A percentile compares a stretch with the other conserved stretches of the same genome.
Evolutionary conservation across 2,113 vertebrate genomes (phyloP).

Genomic region (Egretta garzetta): DNA sequence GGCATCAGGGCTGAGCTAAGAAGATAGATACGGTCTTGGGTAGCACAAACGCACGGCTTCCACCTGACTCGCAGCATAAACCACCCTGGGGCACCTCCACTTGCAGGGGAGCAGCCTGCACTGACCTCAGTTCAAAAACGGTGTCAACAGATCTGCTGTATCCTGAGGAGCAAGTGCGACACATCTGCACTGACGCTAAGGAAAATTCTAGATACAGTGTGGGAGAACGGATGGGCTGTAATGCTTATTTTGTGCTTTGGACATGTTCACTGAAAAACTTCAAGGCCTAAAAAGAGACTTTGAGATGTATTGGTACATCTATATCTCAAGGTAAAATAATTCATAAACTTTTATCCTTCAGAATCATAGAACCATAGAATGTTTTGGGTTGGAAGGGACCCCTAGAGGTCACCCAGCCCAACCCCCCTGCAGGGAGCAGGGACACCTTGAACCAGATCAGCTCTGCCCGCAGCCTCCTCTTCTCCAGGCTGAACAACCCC

Average conservation of each 20-base stretch:
- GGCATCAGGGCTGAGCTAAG: background rate
- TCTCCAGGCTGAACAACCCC: too few species aligned
- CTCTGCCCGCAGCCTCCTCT: too few species aligned
- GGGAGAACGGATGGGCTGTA: background rate
- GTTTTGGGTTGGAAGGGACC: background rate
- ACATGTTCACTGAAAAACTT: background rate
- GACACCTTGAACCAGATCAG: background rate
- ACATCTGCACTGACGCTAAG: background rate
- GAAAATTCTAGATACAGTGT: background rate
- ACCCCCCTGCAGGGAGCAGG: background rate
- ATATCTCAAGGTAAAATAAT: background rate
- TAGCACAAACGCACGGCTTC: background rate
- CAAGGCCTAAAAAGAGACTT: background rate
- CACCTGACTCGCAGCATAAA: background rate
- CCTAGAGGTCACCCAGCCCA: background rate
- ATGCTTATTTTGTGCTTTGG: constrained; percentile 17
- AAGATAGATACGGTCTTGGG: background rate
- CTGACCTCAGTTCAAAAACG: background rate
- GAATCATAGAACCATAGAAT: background rate
- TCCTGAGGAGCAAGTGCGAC: background rate
- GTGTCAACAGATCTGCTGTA: background rate
- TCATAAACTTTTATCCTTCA: background rate
- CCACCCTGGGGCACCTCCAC: background rate
- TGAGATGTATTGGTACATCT: background rate
- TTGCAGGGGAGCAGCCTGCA: constrained; percentile 24